Conservation (phyloP, 37 sponge, comb jelly and placozoan species). For the Chondrosia reniformis region DNA sequence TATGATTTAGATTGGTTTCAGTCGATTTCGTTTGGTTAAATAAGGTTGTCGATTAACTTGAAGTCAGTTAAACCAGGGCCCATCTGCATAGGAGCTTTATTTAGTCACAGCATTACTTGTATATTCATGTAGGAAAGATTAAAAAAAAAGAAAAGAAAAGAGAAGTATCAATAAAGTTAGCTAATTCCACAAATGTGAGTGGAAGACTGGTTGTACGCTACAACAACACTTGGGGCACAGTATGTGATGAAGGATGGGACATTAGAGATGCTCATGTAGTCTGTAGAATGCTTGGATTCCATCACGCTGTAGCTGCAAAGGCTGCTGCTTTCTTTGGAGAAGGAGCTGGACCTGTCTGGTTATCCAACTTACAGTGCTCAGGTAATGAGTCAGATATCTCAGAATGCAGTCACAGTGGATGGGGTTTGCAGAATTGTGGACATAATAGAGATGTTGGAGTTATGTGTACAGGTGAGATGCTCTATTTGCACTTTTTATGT, state of each 20-base stretch:
- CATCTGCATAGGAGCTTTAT: too few relatives aligned
- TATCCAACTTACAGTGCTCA: conserved; percentile 33
- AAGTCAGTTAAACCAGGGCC: too few relatives aligned
- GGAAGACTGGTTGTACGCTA: conserved; percentile 20
- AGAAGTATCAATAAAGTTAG: too few relatives aligned
- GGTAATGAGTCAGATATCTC: conserved; percentile 29
- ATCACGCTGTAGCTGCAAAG: neutral
- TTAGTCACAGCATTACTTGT: too few relatives aligned
- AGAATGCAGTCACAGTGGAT: conserved; percentile 15
- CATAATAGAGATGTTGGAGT: conserved; percentile 3
- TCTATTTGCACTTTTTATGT: too few relatives aligned
- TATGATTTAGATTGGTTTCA: too few relatives aligned
- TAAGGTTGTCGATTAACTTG: too few relatives aligned
- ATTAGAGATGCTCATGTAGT: conserved; percentile 8
- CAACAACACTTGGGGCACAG: conserved; percentile 30
- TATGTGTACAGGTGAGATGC: conserved; percentile 6
- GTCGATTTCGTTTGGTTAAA: too few relatives aligned
- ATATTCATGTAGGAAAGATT: too few relatives aligned
- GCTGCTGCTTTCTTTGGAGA: conserved; percentile 11
- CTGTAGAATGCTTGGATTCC: conserved; percentile 31
- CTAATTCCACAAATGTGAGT: too few relatives aligned
- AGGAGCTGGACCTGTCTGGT: conserved; percentile 14
- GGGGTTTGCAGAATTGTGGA: conserved; percentile 3
- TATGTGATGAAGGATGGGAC: conserved; percentile 33
- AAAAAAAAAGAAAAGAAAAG: too few relatives aligned